Evolutionary conservation across 2,888 invertebrate genomes (phyloP).

Genomic region (Liodrosophila aerea): DNA sequence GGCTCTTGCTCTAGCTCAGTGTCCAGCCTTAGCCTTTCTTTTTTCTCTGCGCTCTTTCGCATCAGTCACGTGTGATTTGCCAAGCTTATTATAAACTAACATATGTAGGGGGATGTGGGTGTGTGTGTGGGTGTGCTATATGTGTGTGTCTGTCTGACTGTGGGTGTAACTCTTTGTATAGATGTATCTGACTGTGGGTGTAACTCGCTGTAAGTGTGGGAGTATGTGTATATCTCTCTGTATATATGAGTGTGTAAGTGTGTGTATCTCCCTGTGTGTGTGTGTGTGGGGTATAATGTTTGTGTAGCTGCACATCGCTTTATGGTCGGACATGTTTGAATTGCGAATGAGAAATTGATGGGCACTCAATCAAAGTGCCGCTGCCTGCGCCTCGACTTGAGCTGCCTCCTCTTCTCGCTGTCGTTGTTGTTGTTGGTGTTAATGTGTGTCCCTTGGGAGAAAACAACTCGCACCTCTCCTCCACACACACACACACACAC

Average conservation of each 20-base stretch:
- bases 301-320: conserved; percentile 44
- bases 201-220: too few relatives aligned
- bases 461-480: too few relatives aligned
- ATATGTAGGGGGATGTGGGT: conserved; percentile 10
- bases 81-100: conserved; percentile 54
- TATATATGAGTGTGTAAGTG: not conserved
- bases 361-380: conserved; percentile 75
- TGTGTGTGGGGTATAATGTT: conserved; percentile 13
- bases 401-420: not conserved
- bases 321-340: conserved; percentile 73
- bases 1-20: not conserved
- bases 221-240: conserved; percentile 2
- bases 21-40: too few relatives aligned
- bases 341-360: conserved; percentile 76
- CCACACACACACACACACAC: not conserved
- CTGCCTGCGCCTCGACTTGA: conserved; percentile 28
- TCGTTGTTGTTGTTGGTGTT: conserved; percentile 38
- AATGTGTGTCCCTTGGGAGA: conserved; percentile 52
- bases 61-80: conserved; percentile 4
- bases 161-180: conserved; percentile 12
- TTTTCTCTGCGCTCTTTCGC: conserved; percentile 17
- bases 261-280: conserved; percentile 13
- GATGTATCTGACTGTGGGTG: too few relatives aligned
- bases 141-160: conserved; percentile 16
- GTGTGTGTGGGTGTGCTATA: not conserved